Conservation (phyloP, 64 coral and sea anemone genomes). For the Hydrozoanthus tunicans region DNA sequence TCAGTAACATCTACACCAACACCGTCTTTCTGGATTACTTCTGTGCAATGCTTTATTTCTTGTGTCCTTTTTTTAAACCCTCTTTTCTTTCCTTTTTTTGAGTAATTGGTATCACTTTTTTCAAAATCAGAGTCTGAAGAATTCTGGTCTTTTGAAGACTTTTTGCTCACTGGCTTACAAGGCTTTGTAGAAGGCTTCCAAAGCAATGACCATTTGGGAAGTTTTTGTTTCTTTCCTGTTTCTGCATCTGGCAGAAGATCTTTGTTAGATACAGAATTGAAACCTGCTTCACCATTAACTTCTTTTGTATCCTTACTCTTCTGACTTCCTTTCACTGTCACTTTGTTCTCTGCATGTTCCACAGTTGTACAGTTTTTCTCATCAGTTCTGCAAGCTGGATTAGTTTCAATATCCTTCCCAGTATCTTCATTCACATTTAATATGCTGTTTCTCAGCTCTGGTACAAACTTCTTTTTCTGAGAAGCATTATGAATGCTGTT, state of each 20-base stretch:
- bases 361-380: neutral
- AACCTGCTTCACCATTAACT: neutral
- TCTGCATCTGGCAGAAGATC: slow-evolving; percentile 14
- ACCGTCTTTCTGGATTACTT: neutral
- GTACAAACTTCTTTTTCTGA: neutral
- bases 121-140: slow-evolving; percentile 57
- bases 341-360: neutral
- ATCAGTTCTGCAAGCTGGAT: neutral
- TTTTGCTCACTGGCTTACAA: slow-evolving; percentile 15
- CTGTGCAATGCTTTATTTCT: neutral
- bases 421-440: neutral
- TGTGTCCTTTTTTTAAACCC: neutral
- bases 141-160: neutral
- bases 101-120: neutral
- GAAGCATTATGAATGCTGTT: neutral
- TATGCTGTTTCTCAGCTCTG: neutral
- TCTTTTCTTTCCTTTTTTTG: neutral
- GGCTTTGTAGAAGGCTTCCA: slow-evolving; percentile 50
- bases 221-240: slow-evolving; percentile 23
- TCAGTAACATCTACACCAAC: neutral
- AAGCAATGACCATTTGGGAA: slow-evolving; percentile 13
- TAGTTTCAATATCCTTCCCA: neutral
- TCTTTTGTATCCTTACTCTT: neutral
- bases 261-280: neutral
- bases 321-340: neutral